Percentiles rank a stretch among this genome's conserved stretches.
Evolutionary conservation across 2,113 vertebrate species (phyloP).

Genomic region (Elgaria multicarinata): DNA sequence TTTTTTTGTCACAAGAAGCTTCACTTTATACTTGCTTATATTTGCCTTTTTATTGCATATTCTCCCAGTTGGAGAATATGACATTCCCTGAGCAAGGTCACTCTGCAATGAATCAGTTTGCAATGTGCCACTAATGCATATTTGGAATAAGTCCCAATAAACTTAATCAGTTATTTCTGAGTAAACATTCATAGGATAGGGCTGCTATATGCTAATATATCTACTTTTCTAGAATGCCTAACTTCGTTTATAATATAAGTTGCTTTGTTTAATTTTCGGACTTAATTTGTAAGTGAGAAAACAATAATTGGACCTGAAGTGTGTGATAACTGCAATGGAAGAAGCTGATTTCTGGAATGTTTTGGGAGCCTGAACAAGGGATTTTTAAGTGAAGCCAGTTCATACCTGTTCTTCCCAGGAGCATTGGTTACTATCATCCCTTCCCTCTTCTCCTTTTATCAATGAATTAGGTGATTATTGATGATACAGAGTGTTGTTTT

Average conservation of each 20-base stretch:
- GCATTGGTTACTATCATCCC: neutral
- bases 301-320: neutral
- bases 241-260: neutral
- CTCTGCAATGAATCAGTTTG: neutral
- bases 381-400: neutral
- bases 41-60: neutral
- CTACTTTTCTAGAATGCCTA: neutral
- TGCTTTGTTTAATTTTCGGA: neutral
- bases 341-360: neutral
- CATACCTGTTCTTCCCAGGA: neutral
- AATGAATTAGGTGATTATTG: neutral
- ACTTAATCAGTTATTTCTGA: neutral
- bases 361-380: neutral
- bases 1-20: too few species aligned
- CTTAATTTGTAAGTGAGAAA: neutral
- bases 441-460: neutral
- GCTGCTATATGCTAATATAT: neutral
- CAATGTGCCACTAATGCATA: neutral
- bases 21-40: too few species aligned
- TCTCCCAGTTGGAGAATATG: neutral
- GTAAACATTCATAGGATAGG: neutral
- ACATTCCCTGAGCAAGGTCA: neutral
- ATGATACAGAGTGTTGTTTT: neutral
- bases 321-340: neutral
- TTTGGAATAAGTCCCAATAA: neutral